These are phyloP conservation scores for Hoplostethus atlanticus DNA, from an alignment of 2,797 vertebrate species.

Conservation along the genomic window DNA sequence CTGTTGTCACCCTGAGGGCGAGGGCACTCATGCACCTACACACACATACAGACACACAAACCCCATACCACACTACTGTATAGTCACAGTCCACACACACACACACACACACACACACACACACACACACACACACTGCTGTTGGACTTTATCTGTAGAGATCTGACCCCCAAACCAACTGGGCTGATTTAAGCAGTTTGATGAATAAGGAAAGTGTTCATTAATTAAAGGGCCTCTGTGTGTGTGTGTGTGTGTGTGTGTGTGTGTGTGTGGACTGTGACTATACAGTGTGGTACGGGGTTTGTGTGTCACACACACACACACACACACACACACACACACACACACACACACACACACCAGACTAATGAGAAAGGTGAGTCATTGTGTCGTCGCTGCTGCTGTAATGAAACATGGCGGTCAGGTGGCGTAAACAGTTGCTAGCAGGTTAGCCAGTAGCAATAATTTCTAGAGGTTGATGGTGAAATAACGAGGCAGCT, in stretches of 20 bases:
- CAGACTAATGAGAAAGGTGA: slow-evolving; percentile 50
- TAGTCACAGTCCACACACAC: no score
- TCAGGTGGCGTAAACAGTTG: slow-evolving; percentile 29
- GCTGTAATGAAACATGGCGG: slow-evolving; percentile 39
- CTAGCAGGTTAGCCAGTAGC: slow-evolving; percentile 37
- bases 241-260: not conserved
- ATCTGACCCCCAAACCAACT: not conserved
- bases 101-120: no score
- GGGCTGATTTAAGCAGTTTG: not conserved
- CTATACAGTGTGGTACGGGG: no score
- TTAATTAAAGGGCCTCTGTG: slow-evolving; percentile 12
- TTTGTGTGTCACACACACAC: no score
- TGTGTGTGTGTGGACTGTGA: not conserved
- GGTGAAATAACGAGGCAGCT: slow-evolving; percentile 34
- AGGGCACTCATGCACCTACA: no score
- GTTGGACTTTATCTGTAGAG: no score
- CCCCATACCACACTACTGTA: no score
- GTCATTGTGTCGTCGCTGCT: slow-evolving; percentile 13
- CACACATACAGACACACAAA: no score
- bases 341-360: slow-evolving; percentile 5
- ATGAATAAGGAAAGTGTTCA: slow-evolving; percentile 14
- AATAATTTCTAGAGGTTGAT: slow-evolving; percentile 39
- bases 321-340: no score
- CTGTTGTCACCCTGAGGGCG: no score
- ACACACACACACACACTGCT: no score